phyloP scores from a whole-genome alignment of 2,888 invertebrate species.

The Apodemia zela region DNA sequence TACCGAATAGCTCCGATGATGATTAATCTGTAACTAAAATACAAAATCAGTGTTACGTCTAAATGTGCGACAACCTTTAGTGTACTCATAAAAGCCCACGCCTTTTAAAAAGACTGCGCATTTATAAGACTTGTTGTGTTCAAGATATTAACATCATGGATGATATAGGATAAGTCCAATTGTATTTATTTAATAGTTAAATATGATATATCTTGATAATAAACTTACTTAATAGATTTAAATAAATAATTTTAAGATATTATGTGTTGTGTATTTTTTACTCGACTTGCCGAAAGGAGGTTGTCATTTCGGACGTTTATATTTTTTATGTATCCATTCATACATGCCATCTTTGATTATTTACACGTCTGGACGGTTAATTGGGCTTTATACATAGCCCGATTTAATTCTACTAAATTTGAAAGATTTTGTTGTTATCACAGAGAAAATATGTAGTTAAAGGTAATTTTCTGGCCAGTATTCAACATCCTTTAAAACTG shows the following conservation, averaged over 20 bases:
- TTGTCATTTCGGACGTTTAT: too few species aligned
- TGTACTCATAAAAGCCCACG: constrained; percentile 11
- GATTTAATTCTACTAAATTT: too few species aligned
- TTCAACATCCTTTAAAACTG: too few species aligned
- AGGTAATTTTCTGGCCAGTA: too few species aligned
- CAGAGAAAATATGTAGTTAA: too few species aligned
- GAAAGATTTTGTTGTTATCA: too few species aligned
- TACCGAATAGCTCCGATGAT: too few species aligned
- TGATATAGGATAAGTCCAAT: constrained; percentile 1
- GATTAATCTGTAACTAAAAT: too few species aligned
- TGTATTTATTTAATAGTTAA: constrained; percentile 10
- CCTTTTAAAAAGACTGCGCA: constrained; percentile 22
- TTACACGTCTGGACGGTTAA: too few species aligned
- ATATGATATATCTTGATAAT: constrained; percentile 10
- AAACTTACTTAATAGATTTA: constrained; percentile 12
- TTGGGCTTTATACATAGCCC: too few species aligned
- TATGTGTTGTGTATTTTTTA: not conserved
- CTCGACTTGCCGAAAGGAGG: not conserved
- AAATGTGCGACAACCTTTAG: not conserved
- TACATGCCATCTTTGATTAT: too few species aligned
- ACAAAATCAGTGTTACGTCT: not conserved
- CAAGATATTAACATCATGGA: constrained; percentile 17
- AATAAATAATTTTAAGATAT: constrained; percentile 10
- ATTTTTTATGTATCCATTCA: too few species aligned
- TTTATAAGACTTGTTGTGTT: constrained; percentile 19